Conservation (phyloP, 2,888 invertebrate genomes). For the Clepsis dumicolana region DNA sequence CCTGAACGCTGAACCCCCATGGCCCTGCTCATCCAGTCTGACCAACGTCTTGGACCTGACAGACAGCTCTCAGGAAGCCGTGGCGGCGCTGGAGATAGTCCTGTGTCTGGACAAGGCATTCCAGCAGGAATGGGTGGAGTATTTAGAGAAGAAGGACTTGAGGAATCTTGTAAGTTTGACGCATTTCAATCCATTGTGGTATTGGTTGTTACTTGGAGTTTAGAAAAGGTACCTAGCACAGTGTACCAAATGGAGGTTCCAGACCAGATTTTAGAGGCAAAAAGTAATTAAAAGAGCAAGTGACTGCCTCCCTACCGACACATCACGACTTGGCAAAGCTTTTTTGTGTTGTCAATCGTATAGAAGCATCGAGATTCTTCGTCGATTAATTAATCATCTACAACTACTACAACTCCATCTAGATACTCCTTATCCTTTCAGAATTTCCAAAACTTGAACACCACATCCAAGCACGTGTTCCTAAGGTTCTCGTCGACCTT, state of each 20-base stretch:
- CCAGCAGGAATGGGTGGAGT: slow-evolving; percentile 75
- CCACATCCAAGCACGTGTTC: slow-evolving; percentile 65
- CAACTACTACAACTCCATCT: too few relatives aligned
- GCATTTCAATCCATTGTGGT: too few relatives aligned
- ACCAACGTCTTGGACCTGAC: slow-evolving; percentile 64
- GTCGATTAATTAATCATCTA: not conserved
- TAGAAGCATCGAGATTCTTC: not conserved
- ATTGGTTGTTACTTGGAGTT: too few relatives aligned
- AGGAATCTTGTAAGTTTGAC: slow-evolving; percentile 64
- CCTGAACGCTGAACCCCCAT: slow-evolving; percentile 69
- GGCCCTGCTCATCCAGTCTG: slow-evolving; percentile 82
- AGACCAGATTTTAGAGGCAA: too few relatives aligned
- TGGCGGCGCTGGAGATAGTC: slow-evolving; percentile 76
- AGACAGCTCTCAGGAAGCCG: slow-evolving; percentile 62
- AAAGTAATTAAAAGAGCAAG: too few relatives aligned
- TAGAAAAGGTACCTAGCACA: too few relatives aligned
- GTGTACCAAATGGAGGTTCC: too few relatives aligned
- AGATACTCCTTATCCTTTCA: slow-evolving; percentile 49
- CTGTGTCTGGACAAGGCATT: slow-evolving; percentile 73
- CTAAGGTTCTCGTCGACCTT: slow-evolving; percentile 73
- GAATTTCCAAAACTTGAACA: slow-evolving; percentile 62
- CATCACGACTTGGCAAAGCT: too few relatives aligned
- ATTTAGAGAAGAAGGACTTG: slow-evolving; percentile 58
- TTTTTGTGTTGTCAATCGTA: not conserved
- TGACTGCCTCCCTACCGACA: too few relatives aligned